Conservation (phyloP, 2,888 invertebrate species). For the Smittia aterrima region DNA sequence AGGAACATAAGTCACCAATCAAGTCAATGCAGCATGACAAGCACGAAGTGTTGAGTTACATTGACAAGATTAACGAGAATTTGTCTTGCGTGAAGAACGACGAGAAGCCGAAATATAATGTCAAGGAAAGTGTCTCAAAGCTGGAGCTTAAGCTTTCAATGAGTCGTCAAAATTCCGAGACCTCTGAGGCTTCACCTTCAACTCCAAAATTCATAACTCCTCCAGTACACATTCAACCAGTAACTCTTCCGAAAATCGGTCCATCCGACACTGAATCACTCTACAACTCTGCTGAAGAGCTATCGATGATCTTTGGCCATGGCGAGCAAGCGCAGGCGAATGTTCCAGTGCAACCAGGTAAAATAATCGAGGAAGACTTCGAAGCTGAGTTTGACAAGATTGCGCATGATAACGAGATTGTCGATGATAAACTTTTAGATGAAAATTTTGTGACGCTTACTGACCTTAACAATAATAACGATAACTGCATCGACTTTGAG, state of each 20-base stretch:
- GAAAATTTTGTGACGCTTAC: slow-evolving; percentile 36
- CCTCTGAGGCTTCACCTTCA: not conserved
- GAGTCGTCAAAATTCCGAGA: slow-evolving; percentile 12
- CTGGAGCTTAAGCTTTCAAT: slow-evolving; percentile 4
- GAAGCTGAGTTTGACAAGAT: slow-evolving; percentile 39
- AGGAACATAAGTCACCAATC: slow-evolving; percentile 28
- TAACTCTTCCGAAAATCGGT: slow-evolving; percentile 15
- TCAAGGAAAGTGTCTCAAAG: slow-evolving; percentile 27
- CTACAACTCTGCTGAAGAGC: slow-evolving; percentile 65
- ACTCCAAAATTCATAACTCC: slow-evolving; percentile 42
- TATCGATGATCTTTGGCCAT: slow-evolving; percentile 63
- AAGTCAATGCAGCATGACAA: slow-evolving; percentile 23
- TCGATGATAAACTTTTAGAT: slow-evolving; percentile 34
- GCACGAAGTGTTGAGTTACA: slow-evolving; percentile 30
- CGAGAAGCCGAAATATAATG: not conserved
- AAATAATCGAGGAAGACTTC: slow-evolving; percentile 35
- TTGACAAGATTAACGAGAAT: slow-evolving; percentile 38
- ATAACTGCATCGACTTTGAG: slow-evolving; percentile 18
- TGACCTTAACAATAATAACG: slow-evolving; percentile 35
- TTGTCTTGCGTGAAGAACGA: not conserved
- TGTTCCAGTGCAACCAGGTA: slow-evolving; percentile 35
- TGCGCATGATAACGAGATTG: slow-evolving; percentile 33
- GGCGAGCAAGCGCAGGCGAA: not conserved
- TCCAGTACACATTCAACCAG: slow-evolving; percentile 42
- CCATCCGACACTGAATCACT: slow-evolving; percentile 54